These are phyloP conservation scores for Fregetta grallaria DNA, from an alignment of 2,113 vertebrate species.

Conservation along the genomic window DNA sequence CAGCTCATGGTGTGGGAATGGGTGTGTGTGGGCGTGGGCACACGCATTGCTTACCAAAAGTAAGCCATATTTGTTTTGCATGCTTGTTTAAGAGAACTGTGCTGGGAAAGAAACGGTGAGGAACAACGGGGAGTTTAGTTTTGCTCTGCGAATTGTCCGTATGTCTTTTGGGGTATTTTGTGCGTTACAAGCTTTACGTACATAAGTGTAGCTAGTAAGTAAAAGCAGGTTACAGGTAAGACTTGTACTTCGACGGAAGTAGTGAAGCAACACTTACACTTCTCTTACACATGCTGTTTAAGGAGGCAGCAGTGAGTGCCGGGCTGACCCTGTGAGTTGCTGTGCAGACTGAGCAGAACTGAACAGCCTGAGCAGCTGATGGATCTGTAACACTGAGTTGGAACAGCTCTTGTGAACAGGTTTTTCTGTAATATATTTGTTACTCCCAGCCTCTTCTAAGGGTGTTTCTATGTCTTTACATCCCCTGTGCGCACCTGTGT, in stretches of 20 bases:
- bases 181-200: background rate
- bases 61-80: background rate
- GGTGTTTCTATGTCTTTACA: background rate
- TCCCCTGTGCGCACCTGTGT: background rate
- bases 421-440: background rate
- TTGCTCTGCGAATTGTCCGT: background rate
- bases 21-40: background rate
- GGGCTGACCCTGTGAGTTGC: background rate
- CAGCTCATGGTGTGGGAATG: background rate
- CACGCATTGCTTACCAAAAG: background rate
- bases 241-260: rapidly evolving
- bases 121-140: background rate
- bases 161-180: background rate
- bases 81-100: background rate
- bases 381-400: background rate
- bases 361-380: background rate
- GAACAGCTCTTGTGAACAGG: background rate
- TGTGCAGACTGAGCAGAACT: background rate
- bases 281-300: background rate
- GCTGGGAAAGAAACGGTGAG: background rate
- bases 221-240: background rate
- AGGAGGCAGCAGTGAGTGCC: background rate
- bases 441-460: background rate
- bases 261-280: background rate
- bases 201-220: background rate